Percentiles rank a stretch among this genome's conserved stretches.
These are phyloP conservation scores for Hippocampus abdominalis DNA, from an alignment of 2,113 vertebrate species.

Conservation along the genomic window DNA sequence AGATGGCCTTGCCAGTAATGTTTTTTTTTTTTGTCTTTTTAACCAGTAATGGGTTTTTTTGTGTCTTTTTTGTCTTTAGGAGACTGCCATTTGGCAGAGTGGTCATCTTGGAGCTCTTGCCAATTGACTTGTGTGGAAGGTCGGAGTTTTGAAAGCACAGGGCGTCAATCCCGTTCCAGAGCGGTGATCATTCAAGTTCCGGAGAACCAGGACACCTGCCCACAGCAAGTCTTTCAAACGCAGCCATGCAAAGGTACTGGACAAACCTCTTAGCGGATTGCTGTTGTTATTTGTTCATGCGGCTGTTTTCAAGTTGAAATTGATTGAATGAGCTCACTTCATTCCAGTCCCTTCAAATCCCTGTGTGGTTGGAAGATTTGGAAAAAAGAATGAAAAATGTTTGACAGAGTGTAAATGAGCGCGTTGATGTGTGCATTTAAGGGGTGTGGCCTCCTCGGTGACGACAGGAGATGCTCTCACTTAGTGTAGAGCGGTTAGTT, in stretches of 20 bases:
- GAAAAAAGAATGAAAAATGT: too few species aligned
- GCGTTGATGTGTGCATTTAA: too few species aligned
- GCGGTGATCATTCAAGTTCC: conserved; percentile 81
- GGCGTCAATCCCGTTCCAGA: conserved; percentile 86
- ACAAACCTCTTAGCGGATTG: background rate
- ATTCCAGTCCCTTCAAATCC: too few species aligned
- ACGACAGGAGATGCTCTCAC: too few species aligned
- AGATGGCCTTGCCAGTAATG: background rate
- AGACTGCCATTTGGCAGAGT: conserved; percentile 91
- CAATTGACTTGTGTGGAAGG: conserved; percentile 92
- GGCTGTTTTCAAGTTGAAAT: too few species aligned
- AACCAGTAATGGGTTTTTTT: background rate
- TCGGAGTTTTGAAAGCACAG: conserved; percentile 83
- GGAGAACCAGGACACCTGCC: conserved; percentile 85
- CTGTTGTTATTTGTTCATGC: too few species aligned
- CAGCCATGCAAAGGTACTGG: conserved; percentile 84
- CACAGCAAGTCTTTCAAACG: conserved; percentile 83
- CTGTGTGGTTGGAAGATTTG: too few species aligned
- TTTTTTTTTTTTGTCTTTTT: background rate
- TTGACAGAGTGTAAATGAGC: too few species aligned
- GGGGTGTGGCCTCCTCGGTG: too few species aligned
- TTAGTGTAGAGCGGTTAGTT: too few species aligned
- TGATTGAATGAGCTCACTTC: too few species aligned
- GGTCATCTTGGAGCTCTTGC: conserved; percentile 94
- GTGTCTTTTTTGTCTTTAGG: conserved; percentile 62